Percentiles rank a stretch among this genome's conserved stretches.
Evolutionary conservation across 2,888 invertebrate species (phyloP).

Genomic region (Eugnorisma glareosa): DNA sequence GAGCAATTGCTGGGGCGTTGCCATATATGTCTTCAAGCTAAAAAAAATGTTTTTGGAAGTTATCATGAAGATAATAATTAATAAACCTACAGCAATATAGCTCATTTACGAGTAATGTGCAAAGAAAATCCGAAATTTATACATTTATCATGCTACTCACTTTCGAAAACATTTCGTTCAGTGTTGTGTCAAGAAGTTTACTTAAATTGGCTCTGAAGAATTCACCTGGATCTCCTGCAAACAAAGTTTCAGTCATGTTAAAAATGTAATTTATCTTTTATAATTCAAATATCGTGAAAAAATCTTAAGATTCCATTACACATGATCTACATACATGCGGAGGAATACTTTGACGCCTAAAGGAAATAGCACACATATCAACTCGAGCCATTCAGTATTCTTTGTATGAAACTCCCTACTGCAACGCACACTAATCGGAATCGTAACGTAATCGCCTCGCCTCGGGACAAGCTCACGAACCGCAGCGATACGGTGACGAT

Average conservation of each 20-base stretch:
- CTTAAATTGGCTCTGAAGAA: slow-evolving; percentile 71
- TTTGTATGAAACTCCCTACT: too few relatives aligned
- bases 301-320: neutral
- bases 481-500: too few relatives aligned
- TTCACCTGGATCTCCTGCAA: slow-evolving; percentile 68
- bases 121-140: neutral
- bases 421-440: too few relatives aligned
- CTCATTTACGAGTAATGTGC: neutral
- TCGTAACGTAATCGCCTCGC: too few relatives aligned
- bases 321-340: neutral
- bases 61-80: neutral
- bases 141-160: slow-evolving; percentile 63
- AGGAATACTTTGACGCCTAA: neutral
- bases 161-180: slow-evolving; percentile 72
- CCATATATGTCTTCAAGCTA: slow-evolving; percentile 61
- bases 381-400: too few relatives aligned
- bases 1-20: neutral
- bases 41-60: neutral
- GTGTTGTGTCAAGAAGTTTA: slow-evolving; percentile 59
- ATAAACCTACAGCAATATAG: neutral
- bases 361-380: too few relatives aligned
- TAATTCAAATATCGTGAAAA: neutral
- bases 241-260: slow-evolving; percentile 5
- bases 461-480: too few relatives aligned
- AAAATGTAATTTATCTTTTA: neutral